These are phyloP conservation scores for Champsocephalus esox DNA, from an alignment of 2,797 vertebrate species.

Conservation along the genomic window DNA sequence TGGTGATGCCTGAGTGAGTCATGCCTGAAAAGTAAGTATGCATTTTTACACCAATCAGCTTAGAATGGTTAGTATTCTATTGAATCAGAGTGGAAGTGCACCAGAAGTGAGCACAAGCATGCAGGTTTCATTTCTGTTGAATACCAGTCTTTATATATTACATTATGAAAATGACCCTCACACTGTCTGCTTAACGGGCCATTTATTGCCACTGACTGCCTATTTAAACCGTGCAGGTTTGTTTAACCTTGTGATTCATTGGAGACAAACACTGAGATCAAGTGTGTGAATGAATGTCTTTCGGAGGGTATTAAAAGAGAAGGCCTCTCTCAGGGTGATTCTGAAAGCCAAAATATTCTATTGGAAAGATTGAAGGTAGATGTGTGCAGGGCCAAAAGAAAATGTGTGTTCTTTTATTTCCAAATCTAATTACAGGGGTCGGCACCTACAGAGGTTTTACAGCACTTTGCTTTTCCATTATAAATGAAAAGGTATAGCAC, in stretches of 20 bases:
- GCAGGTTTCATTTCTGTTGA: constrained; percentile 8
- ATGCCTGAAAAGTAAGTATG: not conserved
- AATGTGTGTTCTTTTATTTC: not conserved
- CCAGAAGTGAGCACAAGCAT: constrained; percentile 10
- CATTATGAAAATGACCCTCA: constrained; percentile 3
- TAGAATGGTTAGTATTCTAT: not conserved
- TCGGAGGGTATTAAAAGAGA: constrained; percentile 11
- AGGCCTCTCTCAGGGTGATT: not conserved
- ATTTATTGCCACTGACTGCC: constrained; percentile 21
- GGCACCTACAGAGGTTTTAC: not conserved
- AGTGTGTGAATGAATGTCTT: constrained; percentile 23
- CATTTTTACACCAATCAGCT: not conserved
- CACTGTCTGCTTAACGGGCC: constrained; percentile 12
- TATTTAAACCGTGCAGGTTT: constrained; percentile 23
- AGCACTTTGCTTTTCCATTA: constrained; percentile 6
- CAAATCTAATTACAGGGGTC: not conserved
- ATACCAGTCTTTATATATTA: not conserved
- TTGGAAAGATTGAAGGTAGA: constrained; percentile 6
- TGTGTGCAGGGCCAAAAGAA: constrained; percentile 7
- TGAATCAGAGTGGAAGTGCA: constrained; percentile 3
- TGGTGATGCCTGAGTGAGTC: not conserved
- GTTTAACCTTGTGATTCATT: constrained; percentile 38
- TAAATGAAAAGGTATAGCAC: not conserved
- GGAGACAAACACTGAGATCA: constrained; percentile 3
- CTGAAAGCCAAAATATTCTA: constrained; percentile 11